A percentile compares a stretch with the other conserved stretches of the same genome.
Conservation (phyloP, 2,113 vertebrate genomes). For the Zosterops borbonicus region DNA sequence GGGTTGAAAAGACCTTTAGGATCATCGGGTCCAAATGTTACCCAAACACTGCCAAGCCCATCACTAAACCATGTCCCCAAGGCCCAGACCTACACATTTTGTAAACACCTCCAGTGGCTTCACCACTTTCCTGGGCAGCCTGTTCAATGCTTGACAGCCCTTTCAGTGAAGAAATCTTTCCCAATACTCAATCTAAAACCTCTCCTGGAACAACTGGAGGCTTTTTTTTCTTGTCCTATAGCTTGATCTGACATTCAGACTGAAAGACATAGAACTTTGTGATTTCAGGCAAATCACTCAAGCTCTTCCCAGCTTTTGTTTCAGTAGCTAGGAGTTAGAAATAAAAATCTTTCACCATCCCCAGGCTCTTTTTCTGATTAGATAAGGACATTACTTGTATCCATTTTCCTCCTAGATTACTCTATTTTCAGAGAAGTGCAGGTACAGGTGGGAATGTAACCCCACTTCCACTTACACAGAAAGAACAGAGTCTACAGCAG, state of each 20-base stretch:
- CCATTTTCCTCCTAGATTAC: not conserved
- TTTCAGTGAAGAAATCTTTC: not conserved
- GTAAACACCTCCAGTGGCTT: not conserved
- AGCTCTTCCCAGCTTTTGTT: not conserved
- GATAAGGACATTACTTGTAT: not conserved
- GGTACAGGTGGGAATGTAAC: not conserved
- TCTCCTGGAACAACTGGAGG: not conserved
- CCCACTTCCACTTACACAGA: not conserved
- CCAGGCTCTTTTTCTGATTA: not conserved
- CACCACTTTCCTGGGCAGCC: not conserved
- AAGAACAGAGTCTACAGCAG: not conserved
- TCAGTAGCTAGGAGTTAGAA: not conserved
- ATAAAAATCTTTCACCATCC: not conserved
- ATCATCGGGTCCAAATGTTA: not conserved
- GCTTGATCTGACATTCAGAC: not conserved
- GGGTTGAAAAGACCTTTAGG: not conserved
- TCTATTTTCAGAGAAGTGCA: not conserved
- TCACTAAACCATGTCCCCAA: not conserved
- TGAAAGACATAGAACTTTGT: fast-evolving
- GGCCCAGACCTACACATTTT: not conserved
- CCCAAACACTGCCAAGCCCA: not conserved
- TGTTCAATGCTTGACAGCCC: not conserved
- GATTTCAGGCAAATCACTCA: not conserved
- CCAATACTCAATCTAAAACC: not conserved
- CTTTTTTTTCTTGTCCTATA: not conserved